These are phyloP conservation scores for Sympetrum striolatum DNA, from an alignment of 2,888 invertebrate genomes.

Conservation along the genomic window DNA sequence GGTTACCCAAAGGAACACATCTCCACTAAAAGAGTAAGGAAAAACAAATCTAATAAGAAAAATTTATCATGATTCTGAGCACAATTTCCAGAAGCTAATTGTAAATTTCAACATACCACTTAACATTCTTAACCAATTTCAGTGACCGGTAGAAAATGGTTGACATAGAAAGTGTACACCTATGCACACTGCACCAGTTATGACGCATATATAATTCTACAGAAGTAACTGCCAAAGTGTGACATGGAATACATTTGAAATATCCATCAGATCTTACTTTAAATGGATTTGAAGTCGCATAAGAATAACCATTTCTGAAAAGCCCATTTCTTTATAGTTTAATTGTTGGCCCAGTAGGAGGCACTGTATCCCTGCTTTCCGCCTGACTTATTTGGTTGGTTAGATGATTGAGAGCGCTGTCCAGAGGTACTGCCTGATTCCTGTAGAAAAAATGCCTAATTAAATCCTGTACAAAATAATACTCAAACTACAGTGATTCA, in stretches of 20 bases:
- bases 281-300: constrained; percentile 40
- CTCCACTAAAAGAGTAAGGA: constrained; percentile 10
- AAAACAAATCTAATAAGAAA: constrained; percentile 45
- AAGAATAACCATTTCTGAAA: constrained; percentile 18
- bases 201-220: constrained; percentile 34
- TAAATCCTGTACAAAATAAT: background rate
- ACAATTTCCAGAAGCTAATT: constrained; percentile 48
- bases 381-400: constrained; percentile 63
- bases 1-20: constrained; percentile 44
- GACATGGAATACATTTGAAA: constrained; percentile 42
- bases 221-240: constrained; percentile 41
- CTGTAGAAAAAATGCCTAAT: constrained; percentile 57
- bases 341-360: constrained; percentile 52
- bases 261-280: constrained; percentile 37
- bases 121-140: constrained; percentile 44
- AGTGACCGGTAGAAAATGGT: constrained; percentile 40
- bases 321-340: constrained; percentile 42
- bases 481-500: background rate
- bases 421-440: constrained; percentile 66
- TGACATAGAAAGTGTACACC: constrained; percentile 33
- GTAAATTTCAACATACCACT: constrained; percentile 40
- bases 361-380: constrained; percentile 67
- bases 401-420: constrained; percentile 63
- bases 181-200: constrained; percentile 41
- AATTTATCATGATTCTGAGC: constrained; percentile 47